Evolutionary conservation across 2,113 vertebrate species (phyloP).

Genomic region (Cyanistes caeruleus): DNA sequence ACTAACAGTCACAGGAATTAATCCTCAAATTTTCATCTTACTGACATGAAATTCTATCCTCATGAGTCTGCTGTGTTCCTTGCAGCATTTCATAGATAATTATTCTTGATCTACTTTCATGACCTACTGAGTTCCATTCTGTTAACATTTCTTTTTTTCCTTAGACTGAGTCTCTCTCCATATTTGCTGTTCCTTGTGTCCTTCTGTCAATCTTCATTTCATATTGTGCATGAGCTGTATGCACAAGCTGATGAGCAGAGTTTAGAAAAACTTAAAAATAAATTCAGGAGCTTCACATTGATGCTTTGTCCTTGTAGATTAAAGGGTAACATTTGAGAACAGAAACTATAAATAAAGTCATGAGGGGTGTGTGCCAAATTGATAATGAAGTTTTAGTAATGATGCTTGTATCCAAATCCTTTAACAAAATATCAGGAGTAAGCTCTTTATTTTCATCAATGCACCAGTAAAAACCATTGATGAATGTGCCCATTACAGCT

Average conservation of each 20-base stretch:
- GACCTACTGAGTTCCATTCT: background rate
- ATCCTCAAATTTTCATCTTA: background rate
- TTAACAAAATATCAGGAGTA: background rate
- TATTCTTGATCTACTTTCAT: constrained; percentile 17
- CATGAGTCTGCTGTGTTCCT: background rate
- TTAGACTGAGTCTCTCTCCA: background rate
- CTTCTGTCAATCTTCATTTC: background rate
- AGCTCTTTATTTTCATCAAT: background rate
- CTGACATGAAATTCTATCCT: background rate
- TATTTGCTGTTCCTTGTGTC: background rate
- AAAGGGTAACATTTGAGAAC: background rate
- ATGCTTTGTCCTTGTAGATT: background rate
- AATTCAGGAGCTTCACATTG: background rate
- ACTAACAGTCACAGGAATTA: background rate
- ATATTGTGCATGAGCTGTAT: background rate
- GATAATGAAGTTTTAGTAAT: background rate
- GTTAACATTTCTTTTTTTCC: background rate
- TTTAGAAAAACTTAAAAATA: background rate
- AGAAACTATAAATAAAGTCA: background rate
- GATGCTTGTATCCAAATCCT: background rate
- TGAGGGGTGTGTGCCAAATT: background rate
- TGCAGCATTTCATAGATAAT: constrained; percentile 29
- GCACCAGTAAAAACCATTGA: background rate
- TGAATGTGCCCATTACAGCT: background rate
- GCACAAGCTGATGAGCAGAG: background rate